Percentiles rank a stretch among this genome's conserved stretches.
phyloP scores from a whole-genome alignment of 2,113 vertebrate genomes.

The Myotis lucifugus region DNA sequence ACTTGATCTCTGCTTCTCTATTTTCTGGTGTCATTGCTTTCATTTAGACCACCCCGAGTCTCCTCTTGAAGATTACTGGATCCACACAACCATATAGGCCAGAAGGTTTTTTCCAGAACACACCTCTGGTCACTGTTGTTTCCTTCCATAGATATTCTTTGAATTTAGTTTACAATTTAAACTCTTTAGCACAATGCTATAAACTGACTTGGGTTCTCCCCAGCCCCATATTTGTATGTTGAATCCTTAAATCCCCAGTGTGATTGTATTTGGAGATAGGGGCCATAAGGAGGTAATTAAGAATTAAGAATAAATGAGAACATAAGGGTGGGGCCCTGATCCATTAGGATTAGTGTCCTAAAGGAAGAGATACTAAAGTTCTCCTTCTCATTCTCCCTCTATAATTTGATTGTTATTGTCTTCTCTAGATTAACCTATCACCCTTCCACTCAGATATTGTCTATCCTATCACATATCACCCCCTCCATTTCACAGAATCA shows the following conservation, averaged over 20 bases:
- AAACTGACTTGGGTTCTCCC: neutral
- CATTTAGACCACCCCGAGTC: neutral
- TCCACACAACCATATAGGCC: neutral
- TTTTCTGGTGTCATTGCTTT: neutral
- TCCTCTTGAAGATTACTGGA: neutral
- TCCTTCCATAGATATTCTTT: neutral
- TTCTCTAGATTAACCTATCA: neutral
- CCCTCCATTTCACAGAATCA: neutral
- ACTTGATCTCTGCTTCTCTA: neutral
- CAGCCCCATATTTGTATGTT: neutral
- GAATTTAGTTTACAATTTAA: neutral
- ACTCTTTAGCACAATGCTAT: neutral
- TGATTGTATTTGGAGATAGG: neutral
- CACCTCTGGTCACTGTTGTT: neutral
- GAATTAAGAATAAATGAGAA: neutral
- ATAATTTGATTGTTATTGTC: neutral
- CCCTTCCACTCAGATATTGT: neutral
- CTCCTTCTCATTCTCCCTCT: neutral
- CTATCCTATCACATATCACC: neutral
- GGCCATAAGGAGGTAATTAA: neutral
- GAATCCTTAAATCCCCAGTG: neutral
- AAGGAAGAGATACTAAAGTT: neutral
- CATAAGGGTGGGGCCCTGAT: neutral
- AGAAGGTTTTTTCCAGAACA: neutral
- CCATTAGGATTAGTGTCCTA: neutral